phyloP scores from a whole-genome alignment of 2,113 vertebrate genomes.

The Crocuta crocuta region DNA sequence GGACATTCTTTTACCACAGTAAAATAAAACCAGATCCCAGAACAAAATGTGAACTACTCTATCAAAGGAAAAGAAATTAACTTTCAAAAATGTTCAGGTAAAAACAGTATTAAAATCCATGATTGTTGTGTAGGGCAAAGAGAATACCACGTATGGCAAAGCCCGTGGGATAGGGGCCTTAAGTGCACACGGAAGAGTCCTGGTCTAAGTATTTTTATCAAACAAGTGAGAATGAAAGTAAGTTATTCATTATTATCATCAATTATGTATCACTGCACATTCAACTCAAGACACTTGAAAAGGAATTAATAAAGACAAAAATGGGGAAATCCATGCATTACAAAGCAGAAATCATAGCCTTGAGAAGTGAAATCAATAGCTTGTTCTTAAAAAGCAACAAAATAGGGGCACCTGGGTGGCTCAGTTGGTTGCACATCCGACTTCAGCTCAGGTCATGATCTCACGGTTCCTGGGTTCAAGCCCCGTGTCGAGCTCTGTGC shows the following conservation, averaged over 20 bases:
- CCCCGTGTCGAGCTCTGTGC: too few species aligned
- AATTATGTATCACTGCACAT: background rate
- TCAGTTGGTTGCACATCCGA: too few species aligned
- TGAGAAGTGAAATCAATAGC: background rate
- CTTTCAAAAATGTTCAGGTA: slow-evolving; percentile 11
- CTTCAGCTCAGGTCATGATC: too few species aligned
- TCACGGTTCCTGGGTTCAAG: too few species aligned
- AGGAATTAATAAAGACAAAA: slow-evolving; percentile 30
- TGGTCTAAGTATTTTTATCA: background rate
- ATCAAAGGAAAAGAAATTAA: background rate
- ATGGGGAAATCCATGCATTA: background rate
- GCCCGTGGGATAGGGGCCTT: background rate
- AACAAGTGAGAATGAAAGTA: slow-evolving; percentile 20
- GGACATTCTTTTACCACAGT: background rate
- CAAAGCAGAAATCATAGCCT: background rate
- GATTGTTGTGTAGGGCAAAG: background rate
- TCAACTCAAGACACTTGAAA: slow-evolving; percentile 8
- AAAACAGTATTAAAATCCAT: slow-evolving; percentile 8
- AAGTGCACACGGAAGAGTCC: background rate
- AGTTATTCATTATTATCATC: background rate
- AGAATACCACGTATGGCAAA: background rate
- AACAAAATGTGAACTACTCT: background rate
- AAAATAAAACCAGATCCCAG: slow-evolving; percentile 4
- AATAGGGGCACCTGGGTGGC: background rate
- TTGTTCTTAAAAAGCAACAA: background rate